Conservation (phyloP, 2,797 vertebrate species). For the Pangasius larnaudii region DNA sequence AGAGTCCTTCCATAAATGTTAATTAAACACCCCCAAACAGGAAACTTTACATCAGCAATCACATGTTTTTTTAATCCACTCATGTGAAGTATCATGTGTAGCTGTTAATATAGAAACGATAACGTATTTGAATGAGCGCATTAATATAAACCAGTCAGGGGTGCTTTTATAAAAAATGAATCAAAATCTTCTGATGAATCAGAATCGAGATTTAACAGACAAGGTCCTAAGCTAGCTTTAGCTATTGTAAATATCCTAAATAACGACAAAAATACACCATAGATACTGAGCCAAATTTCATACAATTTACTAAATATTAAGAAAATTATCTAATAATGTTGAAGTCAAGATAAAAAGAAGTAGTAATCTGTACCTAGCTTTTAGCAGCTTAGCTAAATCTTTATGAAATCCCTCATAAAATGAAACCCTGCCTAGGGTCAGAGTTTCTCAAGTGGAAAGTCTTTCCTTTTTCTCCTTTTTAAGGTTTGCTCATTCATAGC, state of each 20-base stretch:
- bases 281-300: not conserved
- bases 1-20: too few relatives aligned
- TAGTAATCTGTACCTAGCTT: not conserved
- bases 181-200: not conserved
- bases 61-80: not conserved
- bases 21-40: too few relatives aligned
- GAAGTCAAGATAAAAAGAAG: not conserved
- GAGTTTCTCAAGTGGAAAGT: too few relatives aligned
- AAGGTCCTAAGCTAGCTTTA: not conserved
- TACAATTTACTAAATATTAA: not conserved
- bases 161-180: not conserved
- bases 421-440: too few relatives aligned
- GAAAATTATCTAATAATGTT: not conserved
- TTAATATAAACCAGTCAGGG: not conserved
- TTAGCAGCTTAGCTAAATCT: too few relatives aligned
- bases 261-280: not conserved
- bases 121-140: not conserved
- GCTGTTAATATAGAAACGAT: not conserved
- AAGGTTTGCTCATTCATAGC: too few relatives aligned
- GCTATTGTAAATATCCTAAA: not conserved
- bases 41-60: not conserved
- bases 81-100: not conserved
- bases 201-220: not conserved
- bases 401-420: too few relatives aligned
- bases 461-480: too few relatives aligned